Evolutionary conservation across 2,113 vertebrate species (phyloP).

Genomic region (Antechinus stuartii): DNA sequence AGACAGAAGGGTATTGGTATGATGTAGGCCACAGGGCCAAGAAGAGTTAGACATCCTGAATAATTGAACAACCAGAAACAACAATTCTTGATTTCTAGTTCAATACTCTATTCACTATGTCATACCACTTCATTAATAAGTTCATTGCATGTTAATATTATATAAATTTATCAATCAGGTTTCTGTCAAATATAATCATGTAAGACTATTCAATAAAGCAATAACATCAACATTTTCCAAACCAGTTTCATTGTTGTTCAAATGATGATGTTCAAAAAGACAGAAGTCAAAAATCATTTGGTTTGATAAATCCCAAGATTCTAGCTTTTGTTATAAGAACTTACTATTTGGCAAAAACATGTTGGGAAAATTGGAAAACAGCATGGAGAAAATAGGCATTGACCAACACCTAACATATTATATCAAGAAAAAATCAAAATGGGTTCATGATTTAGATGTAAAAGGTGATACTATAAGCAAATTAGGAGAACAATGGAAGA

Average conservation of each 20-base stretch:
- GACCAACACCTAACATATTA: too few species aligned
- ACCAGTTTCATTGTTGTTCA: background rate
- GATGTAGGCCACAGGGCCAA: background rate
- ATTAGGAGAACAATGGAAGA: too few species aligned
- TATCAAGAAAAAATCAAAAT: too few species aligned
- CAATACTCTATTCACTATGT: background rate
- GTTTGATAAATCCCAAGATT: too few species aligned
- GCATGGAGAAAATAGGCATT: too few species aligned
- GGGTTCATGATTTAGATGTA: too few species aligned
- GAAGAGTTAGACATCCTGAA: background rate
- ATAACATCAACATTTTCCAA: slow-evolving; percentile 31
- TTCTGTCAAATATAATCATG: slow-evolving; percentile 5
- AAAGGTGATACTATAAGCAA: too few species aligned
- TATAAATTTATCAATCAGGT: slow-evolving; percentile 10
- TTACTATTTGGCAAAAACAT: too few species aligned
- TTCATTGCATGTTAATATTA: background rate
- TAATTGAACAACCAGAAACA: background rate
- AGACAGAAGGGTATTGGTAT: background rate
- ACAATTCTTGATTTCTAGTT: background rate
- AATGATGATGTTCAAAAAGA: background rate
- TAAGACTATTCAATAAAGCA: slow-evolving; percentile 15
- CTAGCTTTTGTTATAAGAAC: too few species aligned
- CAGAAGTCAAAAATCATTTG: background rate
- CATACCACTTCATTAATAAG: background rate
- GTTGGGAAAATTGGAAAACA: too few species aligned